Evolutionary conservation across 2,888 invertebrate species (phyloP), one percentile per base, ranked within the genome.

Genomic region (Orthosia cruda): DNA sequence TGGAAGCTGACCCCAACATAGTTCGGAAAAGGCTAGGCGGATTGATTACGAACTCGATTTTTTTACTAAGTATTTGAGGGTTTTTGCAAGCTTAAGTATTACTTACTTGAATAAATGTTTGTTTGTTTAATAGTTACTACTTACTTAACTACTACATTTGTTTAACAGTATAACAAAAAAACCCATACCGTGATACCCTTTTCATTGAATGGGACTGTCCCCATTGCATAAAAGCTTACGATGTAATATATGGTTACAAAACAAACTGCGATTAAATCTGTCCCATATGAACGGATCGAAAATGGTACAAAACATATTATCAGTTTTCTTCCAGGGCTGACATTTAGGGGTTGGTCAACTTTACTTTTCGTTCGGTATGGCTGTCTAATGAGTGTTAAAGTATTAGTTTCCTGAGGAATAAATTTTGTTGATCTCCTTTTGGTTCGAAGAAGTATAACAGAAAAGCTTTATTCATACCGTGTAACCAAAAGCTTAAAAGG

Each of bases 261-360:
- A 79, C 71, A 74, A 54, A 54, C 80, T 32, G 67, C 26, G 59
- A 74, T 78, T 77, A 70, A 77, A 87, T 86, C 67, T 73, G 80
- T 47, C 64, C 81, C 80, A 77, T 85, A 86, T 88, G 87, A 23
- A 54, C 61, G 77, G 64, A 50, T 81, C 81, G 59, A 71, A 82
- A 85, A 76, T 81, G 78, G 80, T 77, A 85, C 73, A 80, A 73
- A 79, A 84, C 67, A 69, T 86, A 88, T 87, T n/a, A n/a, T n/a
- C 1, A n/a, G 49, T 71, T 88, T 84, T 79, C 87, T 0, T 0
- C 4, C 32, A 83, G 79, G 81, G 83, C 18, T 85, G 87, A n/a
- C 84, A 66, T 59, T 45, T 23, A 18, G 16, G 54, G 32, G 58
- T 20, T 16, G 57, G 26, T 26, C 26, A 1, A 26, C 18, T 23